Evolutionary conservation across 2,113 vertebrate genomes (phyloP).

Genomic region (Diadophis punctatus): DNA sequence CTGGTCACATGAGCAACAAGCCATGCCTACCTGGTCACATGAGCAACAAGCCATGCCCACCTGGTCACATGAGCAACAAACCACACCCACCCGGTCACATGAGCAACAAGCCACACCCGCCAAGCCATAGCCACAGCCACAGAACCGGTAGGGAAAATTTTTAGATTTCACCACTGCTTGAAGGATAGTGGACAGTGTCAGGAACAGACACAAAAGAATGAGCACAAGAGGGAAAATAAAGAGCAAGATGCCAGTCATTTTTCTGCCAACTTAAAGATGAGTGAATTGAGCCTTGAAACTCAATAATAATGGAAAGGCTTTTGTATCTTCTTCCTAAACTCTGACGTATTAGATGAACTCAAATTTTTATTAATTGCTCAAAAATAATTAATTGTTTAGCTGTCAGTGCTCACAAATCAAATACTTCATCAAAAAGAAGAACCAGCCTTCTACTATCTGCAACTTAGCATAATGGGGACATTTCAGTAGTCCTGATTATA

Average conservation of each 20-base stretch:
- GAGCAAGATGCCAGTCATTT: not conserved
- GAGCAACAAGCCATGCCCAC: no score
- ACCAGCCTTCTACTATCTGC: conserved; percentile 46
- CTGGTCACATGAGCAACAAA: no score
- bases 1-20: no score
- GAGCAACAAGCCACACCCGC: no score
- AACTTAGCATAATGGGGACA: conserved; percentile 40
- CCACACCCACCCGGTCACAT: no score
- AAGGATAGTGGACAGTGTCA: not conserved
- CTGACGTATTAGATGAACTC: not conserved
- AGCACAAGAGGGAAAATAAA: not conserved
- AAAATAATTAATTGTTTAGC: conserved; percentile 32
- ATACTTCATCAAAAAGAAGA: conserved; percentile 34
- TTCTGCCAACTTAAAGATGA: not conserved
- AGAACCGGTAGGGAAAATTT: no score
- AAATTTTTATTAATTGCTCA: not conserved
- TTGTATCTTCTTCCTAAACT: not conserved
- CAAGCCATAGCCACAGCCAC: no score
- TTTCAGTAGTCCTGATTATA: conserved; percentile 42
- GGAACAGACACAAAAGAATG: not conserved
- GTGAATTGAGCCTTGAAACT: not conserved
- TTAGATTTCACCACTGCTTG: no score
- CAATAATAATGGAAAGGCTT: not conserved
- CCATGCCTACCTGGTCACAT: no score
- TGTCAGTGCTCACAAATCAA: conserved; percentile 24